Evolutionary conservation across 2,888 invertebrate genomes (phyloP), one percentile per base, ranked within the genome.

Genomic region (Melanostoma scalare): DNA sequence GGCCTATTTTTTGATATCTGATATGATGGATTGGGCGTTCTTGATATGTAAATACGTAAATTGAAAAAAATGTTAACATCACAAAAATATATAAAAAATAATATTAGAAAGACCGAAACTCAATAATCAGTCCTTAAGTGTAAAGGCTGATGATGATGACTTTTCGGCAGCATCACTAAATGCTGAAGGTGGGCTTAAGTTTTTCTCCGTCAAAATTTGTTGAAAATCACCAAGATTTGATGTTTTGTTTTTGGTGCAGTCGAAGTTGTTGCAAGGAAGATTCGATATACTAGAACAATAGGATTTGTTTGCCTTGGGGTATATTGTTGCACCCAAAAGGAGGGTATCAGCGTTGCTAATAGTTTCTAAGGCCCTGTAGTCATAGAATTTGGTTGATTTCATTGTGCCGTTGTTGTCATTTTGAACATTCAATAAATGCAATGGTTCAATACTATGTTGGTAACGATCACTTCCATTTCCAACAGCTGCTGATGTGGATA

Each of bases 131-230:
- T 48, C 36, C 36, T 48, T 48, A 50, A 63, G 20, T 20, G 20
- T 20, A 20, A 20, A 20, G 20, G 20, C 20, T 38, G 63, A 63
- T 30, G 50, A 30, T 6, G 63, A 63, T 50, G 48, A 10, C 40
- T 80, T 69, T 44, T 75, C 72, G n/a, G 80, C 78, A 84, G 90
- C 91, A 85, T 92, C 92, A 78, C 91, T 91, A 85, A 92, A 92
- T 63, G 92, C 92, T 79, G 92, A 92, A 72, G 92, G 90, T 72
- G 90, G 90, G 85, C 90, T 90, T 4, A 90, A 85, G 82, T 89
- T 90, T 65, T 89, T 89, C 40, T 89, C 88, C 67, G 78, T 87
- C 35, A 89, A 86, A 61, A 88, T 88, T 55, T 89, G 87, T 56
- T 89, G 88, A 53, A 87, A 88, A 60, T 88, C 88, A 52, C 88